phyloP scores from a whole-genome alignment of 2,113 vertebrate genomes.

The Sinocyclocheilus anshuiensis region DNA sequence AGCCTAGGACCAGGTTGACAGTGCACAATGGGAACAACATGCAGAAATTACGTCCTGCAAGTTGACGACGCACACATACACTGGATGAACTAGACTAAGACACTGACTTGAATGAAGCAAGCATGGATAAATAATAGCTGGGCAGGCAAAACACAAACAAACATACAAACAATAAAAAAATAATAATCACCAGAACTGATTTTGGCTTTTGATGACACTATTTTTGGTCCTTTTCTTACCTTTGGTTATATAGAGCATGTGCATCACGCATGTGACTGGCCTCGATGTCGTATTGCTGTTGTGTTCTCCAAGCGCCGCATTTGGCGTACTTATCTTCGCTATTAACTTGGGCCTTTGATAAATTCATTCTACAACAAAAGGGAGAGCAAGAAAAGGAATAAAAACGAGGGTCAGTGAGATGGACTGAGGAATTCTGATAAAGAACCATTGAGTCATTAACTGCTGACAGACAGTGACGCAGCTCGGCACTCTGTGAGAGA shows the following conservation, averaged over 20 bases:
- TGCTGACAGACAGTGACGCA: constrained; percentile 53
- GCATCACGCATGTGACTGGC: constrained; percentile 80
- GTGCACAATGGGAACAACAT: not conserved
- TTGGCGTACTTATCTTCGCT: constrained; percentile 79
- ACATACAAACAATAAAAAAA: constrained; percentile 18
- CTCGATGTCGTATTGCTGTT: constrained; percentile 80
- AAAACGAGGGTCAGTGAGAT: constrained; percentile 52
- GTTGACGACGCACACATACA: constrained; percentile 38
- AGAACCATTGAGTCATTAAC: constrained; percentile 43
- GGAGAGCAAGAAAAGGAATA: constrained; percentile 60
- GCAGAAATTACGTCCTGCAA: not conserved
- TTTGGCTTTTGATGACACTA: constrained; percentile 54
- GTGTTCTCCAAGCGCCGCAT: constrained; percentile 82
- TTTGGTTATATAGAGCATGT: constrained; percentile 78
- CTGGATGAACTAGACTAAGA: not conserved
- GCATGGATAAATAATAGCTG: not conserved
- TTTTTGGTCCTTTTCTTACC: constrained; percentile 61
- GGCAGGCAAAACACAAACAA: not conserved
- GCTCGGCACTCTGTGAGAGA: constrained; percentile 29
- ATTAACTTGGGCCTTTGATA: constrained; percentile 83
- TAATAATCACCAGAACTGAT: constrained; percentile 28
- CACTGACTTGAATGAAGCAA: constrained; percentile 13
- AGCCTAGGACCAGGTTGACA: not conserved
- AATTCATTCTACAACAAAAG: constrained; percentile 77
- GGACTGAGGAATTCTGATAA: constrained; percentile 55